Evolutionary conservation across 1,140 invertebrate genomes (phyloP), one percentile per base, ranked within the genome.

Genomic region (Bombus fervidus): DNA sequence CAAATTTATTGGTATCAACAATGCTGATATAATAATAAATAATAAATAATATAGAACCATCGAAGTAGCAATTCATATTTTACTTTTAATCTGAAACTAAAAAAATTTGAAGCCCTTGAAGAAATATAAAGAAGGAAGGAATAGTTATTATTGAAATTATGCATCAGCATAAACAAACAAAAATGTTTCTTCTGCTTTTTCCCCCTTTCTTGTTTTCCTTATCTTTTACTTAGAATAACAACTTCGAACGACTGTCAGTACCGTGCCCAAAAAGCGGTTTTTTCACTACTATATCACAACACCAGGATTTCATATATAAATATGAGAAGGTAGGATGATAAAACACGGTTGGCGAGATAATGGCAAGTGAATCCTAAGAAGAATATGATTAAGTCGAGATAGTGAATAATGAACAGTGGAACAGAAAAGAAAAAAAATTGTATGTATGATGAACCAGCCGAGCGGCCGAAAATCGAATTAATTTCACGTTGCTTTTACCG

Each of bases 281-380:
- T 91, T 93, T 91, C 90, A 94, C 93, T 95, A 95, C 94, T 93
- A 72, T 93, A 93, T 93, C 92, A 94, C 93, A 94, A 95, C 93
- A 94, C 93, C 93, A 94, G 94, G 93, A 94, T 92, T 92, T 93
- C 94, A 94, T 94, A 94, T 91, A 90, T 86, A 91, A 81, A 91
- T 93, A 91, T 91, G 89, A 90, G 90, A 74, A 91, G 81, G 87
- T 69, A 91, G 85, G 77, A 91, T 87, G 86, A 89, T 87, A 86
- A 53, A 53, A 91, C 88, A 90, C 90, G 79, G 86, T 86, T 87
- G 85, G 83, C 68, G 75, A 90, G 91, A 79, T 84, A 92, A 90
- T 90, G 86, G 90, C 87, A 77, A 92, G 87, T 88, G 89, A 92
- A 57, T 87, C 80, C 66, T 93, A 89, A 87, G 82, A 91, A 89